Conservation (phyloP, 1,140 invertebrate species). For the Heterodera schachtii region DNA sequence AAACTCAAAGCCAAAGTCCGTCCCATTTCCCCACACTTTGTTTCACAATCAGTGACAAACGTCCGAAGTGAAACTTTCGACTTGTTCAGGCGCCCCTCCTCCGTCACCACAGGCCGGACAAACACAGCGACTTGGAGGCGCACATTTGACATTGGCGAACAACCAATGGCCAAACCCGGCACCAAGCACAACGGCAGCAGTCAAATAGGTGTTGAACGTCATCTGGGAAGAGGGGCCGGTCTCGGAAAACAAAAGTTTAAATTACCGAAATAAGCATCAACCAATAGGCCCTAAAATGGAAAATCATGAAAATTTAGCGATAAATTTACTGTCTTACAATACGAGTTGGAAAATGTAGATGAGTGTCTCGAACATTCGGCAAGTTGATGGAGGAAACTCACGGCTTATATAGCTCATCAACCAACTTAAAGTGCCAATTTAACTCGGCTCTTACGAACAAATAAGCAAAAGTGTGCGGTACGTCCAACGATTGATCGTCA, state of each 20-base stretch:
- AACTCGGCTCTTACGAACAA: background rate
- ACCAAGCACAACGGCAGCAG: constrained; percentile 82
- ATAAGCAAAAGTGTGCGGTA: background rate
- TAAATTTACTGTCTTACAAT: constrained; percentile 78
- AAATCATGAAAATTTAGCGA: background rate
- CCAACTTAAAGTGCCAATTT: constrained; percentile 16
- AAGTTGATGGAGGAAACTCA: constrained; percentile 25
- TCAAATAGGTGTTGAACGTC: constrained; percentile 94
- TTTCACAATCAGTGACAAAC: constrained; percentile 51
- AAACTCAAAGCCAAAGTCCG: background rate
- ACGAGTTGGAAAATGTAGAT: constrained; percentile 85
- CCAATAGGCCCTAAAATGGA: constrained; percentile 30
- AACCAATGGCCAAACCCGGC: constrained; percentile 87
- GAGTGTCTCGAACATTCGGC: constrained; percentile 60
- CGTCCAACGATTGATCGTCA: constrained; percentile 29
- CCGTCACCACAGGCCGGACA: constrained; percentile 22
- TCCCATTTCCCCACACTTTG: background rate
- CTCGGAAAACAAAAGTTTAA: constrained; percentile 70
- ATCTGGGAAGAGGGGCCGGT: constrained; percentile 73
- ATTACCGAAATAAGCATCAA: constrained; percentile 26
- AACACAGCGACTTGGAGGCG: constrained; percentile 29
- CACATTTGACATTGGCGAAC: constrained; percentile 72
- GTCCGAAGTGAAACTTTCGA: constrained; percentile 53
- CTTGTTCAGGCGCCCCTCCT: constrained; percentile 33
- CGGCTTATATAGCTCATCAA: constrained; percentile 27